A percentile compares a stretch with the other conserved stretches of the same genome.
phyloP scores from a whole-genome alignment of 92 coral and sea anemone species.

The Actinostola sp. region DNA sequence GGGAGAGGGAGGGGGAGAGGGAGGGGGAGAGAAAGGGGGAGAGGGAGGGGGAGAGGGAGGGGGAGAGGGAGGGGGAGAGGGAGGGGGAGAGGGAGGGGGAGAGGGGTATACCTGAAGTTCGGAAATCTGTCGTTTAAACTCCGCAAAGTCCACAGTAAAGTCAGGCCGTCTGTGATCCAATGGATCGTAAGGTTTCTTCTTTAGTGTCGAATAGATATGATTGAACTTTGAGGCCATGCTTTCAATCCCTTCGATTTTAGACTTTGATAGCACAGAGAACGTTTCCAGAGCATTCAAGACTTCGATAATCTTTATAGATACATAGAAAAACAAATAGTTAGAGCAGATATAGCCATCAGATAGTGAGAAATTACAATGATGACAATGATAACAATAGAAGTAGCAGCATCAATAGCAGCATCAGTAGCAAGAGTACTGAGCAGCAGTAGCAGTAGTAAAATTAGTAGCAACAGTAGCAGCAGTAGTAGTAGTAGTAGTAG shows the following conservation, averaged over 20 bases:
- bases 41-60: background rate
- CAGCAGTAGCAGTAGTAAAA: too few relatives aligned
- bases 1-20: background rate
- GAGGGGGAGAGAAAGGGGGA: background rate
- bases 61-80: background rate
- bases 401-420: too few relatives aligned
- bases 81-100: background rate
- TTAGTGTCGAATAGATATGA: slow-evolving; percentile 71
- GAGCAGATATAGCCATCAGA: too few relatives aligned
- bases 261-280: slow-evolving; percentile 79
- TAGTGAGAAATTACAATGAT: background rate
- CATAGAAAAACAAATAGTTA: too few relatives aligned
- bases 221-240: slow-evolving; percentile 73
- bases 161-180: slow-evolving; percentile 84
- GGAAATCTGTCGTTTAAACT: slow-evolving; percentile 69
- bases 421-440: too few relatives aligned
- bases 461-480: too few relatives aligned
- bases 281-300: slow-evolving; percentile 87
- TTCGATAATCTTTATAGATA: slow-evolving; percentile 65
- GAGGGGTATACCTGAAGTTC: slow-evolving; percentile 77
- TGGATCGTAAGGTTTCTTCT: slow-evolving; percentile 89
- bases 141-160: slow-evolving; percentile 72
- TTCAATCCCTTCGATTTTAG: slow-evolving; percentile 91
- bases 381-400: too few relatives aligned
- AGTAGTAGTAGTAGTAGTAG: too few relatives aligned